phyloP scores from a whole-genome alignment of 2,888 invertebrate genomes.

The Silvanus unidentatus region DNA sequence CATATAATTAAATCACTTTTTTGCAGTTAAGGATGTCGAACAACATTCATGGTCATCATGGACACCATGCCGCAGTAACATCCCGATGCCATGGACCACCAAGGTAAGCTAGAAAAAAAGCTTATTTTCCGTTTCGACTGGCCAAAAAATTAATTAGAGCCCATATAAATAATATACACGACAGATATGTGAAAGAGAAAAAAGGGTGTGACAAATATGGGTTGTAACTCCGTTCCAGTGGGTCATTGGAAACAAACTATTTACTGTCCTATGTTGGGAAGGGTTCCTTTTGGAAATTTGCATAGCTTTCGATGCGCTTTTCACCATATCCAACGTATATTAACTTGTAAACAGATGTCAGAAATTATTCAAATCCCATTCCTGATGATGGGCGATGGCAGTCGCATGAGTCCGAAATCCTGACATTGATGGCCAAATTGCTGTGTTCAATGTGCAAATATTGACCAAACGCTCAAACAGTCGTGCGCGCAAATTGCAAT shows the following conservation, averaged over 20 bases:
- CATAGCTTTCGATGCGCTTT: constrained; percentile 36
- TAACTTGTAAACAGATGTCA: constrained; percentile 41
- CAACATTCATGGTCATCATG: constrained; percentile 48
- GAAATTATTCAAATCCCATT: constrained; percentile 15
- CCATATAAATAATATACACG: no score
- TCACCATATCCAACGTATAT: constrained; percentile 29
- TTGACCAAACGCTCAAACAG: constrained; percentile 20
- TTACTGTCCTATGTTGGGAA: constrained; percentile 20
- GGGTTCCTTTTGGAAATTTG: constrained; percentile 26
- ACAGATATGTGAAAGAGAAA: no score
- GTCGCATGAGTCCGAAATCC: no score
- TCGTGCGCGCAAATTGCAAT: no score
- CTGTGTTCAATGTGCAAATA: constrained; percentile 30
- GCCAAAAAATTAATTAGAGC: no score
- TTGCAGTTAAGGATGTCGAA: constrained; percentile 56
- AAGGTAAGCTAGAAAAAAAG: constrained; percentile 39
- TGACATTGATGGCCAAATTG: constrained; percentile 23
- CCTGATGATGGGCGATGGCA: no score
- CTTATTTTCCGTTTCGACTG: not conserved
- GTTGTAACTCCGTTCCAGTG: no score
- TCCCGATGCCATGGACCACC: constrained; percentile 44
- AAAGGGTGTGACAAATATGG: no score
- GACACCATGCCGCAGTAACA: constrained; percentile 40
- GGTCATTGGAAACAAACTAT: no score
- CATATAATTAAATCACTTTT: constrained; percentile 33